Base-by-base conservation (phyloP, 1,140 invertebrate genomes). In the Latrodectus geometricus region DNA sequence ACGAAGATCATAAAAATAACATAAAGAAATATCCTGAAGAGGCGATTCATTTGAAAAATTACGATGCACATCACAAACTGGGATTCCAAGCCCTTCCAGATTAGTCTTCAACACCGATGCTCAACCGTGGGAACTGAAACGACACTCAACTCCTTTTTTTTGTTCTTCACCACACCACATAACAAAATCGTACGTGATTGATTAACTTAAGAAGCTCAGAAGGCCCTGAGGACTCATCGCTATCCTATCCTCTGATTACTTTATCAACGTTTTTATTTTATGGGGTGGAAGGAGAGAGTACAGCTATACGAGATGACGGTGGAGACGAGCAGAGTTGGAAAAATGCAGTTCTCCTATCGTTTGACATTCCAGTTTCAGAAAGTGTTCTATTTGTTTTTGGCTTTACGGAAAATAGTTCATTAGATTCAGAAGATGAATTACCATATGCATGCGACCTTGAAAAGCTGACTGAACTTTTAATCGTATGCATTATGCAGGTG, bases 101-200 rank as follows among this genome's bases (percentile, higher is more conserved):
- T 72, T 76, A 73, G 76, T 72, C 75, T 84, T 75, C 65, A 61
- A 72, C n/a, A 76, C 74, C 56, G 73, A 75, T 54, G 61, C n/a
- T 52, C n/a, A 73, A 68, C 82, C 82, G 82, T 84, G 82, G 82
- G 82, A 84, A 84, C 61, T 52, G 35, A 84, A 52, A 84, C 61
- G 72, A 84, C 74, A 76, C 56, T 49, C 68, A 4, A 17, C 17
- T 61, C 17, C 70, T 84, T 84, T 84, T 61, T 61, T 61, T 17
- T 61, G 20, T 83, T 35, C 35, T 35, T 35, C 35, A 35, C 9
- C 54, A 70, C 56, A 54, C 78, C 50, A 69, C 78, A 80, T 69
- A 69, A 52, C 66, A 54, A 50, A 84, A 84, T 54, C 17, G 49
- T 84, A 84, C 82, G 82, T 84, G 82, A 84, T 84, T 76, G 73